phyloP scores from a whole-genome alignment of 2,113 vertebrate genomes.

The Bos javanicus region DNA sequence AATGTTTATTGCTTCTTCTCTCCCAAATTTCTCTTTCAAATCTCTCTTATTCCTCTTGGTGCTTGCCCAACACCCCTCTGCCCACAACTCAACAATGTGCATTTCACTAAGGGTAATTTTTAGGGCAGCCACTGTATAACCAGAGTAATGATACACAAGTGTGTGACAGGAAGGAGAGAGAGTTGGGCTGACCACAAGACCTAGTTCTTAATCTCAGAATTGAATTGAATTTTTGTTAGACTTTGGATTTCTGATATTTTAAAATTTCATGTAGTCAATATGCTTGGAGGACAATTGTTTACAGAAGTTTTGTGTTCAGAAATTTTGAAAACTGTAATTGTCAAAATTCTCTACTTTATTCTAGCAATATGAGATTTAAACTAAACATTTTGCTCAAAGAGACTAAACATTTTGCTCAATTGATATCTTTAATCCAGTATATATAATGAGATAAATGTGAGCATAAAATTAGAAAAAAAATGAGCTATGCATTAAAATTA shows the following conservation, averaged over 20 bases:
- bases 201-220: background rate
- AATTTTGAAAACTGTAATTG: constrained; percentile 48
- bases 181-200: background rate
- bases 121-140: background rate
- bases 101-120: background rate
- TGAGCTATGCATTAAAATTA: constrained; percentile 43
- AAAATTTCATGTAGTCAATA: constrained; percentile 26
- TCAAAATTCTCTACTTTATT: constrained; percentile 28
- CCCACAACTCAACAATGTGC: background rate
- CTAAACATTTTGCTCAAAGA: constrained; percentile 35
- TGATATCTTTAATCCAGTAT: constrained; percentile 51
- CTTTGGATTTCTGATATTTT: background rate
- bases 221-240: constrained; percentile 36
- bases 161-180: background rate
- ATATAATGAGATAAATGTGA: constrained; percentile 44
- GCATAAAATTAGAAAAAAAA: constrained; percentile 43
- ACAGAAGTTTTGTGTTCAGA: constrained; percentile 39
- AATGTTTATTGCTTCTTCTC: background rate
- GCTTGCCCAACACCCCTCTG: background rate
- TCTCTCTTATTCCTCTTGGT: background rate
- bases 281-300: background rate
- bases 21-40: background rate
- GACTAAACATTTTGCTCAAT: constrained; percentile 38
- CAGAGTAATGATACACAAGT: background rate
- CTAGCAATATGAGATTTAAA: constrained; percentile 12